These are phyloP conservation scores for Cydia amplana DNA, from an alignment of 1,140 invertebrate species.

Conservation along the genomic window DNA sequence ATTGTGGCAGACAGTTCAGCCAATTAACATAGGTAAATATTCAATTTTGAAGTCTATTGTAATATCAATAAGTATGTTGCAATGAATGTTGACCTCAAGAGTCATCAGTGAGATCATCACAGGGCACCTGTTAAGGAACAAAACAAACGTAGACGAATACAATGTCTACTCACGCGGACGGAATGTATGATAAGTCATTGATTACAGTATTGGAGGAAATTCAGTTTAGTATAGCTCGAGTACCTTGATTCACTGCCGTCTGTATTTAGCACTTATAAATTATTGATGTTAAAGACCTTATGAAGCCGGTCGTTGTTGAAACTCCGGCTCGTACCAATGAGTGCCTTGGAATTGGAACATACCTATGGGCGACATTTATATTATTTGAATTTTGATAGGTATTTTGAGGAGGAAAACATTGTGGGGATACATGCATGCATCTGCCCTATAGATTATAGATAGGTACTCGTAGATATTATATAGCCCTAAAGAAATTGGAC, in stretches of 20 bases:
- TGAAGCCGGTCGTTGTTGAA: too few species aligned
- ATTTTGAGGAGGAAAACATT: too few species aligned
- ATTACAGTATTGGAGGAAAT: background rate
- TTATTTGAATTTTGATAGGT: too few species aligned
- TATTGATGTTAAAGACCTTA: background rate
- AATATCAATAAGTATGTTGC: background rate
- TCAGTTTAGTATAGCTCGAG: background rate
- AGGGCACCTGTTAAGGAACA: conserved; percentile 1
- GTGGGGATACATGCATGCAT: too few species aligned
- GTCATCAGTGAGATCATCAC: conserved; percentile 16
- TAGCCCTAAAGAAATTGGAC: too few species aligned
- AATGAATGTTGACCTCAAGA: background rate
- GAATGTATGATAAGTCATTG: conserved; percentile 10
- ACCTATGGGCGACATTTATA: too few species aligned
- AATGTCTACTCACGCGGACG: background rate
- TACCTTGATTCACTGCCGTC: background rate
- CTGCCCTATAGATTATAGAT: too few species aligned
- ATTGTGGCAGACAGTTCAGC: background rate
- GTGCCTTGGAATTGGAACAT: too few species aligned
- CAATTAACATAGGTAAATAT: background rate
- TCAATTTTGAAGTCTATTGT: background rate
- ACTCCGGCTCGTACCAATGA: too few species aligned
- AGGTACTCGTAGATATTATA: too few species aligned
- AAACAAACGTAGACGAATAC: background rate
- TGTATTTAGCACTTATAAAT: background rate